phyloP scores from a whole-genome alignment of 2,888 invertebrate genomes.

The Mystacides longicornis region DNA sequence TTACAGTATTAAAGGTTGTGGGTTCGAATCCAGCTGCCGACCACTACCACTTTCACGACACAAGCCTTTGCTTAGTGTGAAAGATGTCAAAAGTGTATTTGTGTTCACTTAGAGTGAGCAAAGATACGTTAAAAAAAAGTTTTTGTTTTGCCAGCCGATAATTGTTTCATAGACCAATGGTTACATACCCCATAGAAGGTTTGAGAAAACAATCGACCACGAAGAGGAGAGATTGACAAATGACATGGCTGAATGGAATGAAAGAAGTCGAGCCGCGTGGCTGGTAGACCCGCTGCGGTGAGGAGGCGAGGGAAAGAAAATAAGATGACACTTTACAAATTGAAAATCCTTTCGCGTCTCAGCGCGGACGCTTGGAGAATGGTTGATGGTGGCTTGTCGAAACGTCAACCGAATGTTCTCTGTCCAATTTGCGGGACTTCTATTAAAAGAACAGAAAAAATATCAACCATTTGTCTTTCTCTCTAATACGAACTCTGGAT shows the following conservation, averaged over 20 bases:
- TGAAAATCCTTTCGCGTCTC: constrained; percentile 21
- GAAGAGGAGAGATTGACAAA: constrained; percentile 33
- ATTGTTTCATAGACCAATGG: background rate
- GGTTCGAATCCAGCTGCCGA: too few relatives aligned
- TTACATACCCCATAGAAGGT: constrained; percentile 5
- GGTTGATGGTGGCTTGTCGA: constrained; percentile 1
- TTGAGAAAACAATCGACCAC: constrained; percentile 30
- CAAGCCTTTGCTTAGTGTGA: too few relatives aligned
- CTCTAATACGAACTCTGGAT: background rate
- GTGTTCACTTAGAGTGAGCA: too few relatives aligned
- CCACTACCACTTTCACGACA: too few relatives aligned
- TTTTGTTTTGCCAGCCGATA: too few relatives aligned
- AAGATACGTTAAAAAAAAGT: too few relatives aligned
- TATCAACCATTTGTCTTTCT: background rate
- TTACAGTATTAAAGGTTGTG: too few relatives aligned
- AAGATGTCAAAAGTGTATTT: too few relatives aligned
- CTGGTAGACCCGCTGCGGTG: background rate
- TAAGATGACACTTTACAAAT: constrained; percentile 10
- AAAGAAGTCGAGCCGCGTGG: constrained; percentile 23
- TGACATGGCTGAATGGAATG: constrained; percentile 30
- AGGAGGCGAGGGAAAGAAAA: constrained; percentile 22
- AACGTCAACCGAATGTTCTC: background rate
- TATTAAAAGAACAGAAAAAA: background rate
- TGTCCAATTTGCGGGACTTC: background rate
- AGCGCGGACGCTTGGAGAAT: background rate